Conservation (phyloP, 2,113 vertebrate genomes). For the Enhydra lutris region DNA sequence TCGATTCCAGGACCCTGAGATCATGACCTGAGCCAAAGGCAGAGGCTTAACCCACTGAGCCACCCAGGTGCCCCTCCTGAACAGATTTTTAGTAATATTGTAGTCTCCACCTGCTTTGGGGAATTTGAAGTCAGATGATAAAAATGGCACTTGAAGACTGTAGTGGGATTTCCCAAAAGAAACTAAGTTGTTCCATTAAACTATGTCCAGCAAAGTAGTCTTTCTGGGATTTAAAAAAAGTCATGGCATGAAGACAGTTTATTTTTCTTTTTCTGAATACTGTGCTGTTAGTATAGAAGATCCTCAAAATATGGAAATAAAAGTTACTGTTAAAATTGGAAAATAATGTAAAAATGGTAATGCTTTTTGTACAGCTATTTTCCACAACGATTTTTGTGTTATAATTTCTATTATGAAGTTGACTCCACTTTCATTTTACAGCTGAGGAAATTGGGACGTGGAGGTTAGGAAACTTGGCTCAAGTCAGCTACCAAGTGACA, state of each 20-base stretch:
- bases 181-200: slow-evolving; percentile 14
- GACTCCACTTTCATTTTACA: not conserved
- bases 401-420: not conserved
- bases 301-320: slow-evolving; percentile 8
- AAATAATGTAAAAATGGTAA: slow-evolving; percentile 8
- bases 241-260: not conserved
- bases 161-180: not conserved
- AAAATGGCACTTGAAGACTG: slow-evolving; percentile 35
- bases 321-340: slow-evolving; percentile 24
- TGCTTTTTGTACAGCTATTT: not conserved
- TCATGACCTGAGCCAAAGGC: too few species aligned
- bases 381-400: slow-evolving; percentile 1
- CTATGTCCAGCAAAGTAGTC: not conserved
- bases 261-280: not conserved
- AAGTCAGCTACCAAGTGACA: not conserved
- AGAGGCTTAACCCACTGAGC: too few species aligned
- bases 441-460: not conserved
- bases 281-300: not conserved
- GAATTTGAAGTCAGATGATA: not conserved
- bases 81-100: slow-evolving; percentile 11
- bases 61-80: not conserved
- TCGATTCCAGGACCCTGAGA: too few species aligned
- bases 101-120: not conserved
- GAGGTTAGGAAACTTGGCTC: not conserved
- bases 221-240: not conserved